Evolutionary conservation across 2,113 vertebrate species (phyloP).

Genomic region (Panthera uncia): DNA sequence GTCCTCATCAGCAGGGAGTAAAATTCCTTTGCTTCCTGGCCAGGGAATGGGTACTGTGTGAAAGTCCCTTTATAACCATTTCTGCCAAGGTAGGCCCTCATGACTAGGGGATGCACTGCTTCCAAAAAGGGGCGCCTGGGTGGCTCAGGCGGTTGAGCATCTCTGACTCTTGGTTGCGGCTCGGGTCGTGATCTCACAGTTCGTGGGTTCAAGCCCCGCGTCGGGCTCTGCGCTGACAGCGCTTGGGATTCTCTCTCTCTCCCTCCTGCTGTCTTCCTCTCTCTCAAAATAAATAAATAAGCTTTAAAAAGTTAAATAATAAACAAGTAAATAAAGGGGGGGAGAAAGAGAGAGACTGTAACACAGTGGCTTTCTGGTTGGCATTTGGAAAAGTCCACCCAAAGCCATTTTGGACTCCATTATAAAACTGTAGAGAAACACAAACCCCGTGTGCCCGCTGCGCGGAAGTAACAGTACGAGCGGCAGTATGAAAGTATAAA

Average conservation of each 20-base stretch:
- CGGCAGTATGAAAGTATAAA: background rate
- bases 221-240: too few species aligned
- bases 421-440: constrained; percentile 17
- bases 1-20: background rate
- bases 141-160: too few species aligned
- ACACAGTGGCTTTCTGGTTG: background rate
- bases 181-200: too few species aligned
- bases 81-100: background rate
- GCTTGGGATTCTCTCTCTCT: too few species aligned
- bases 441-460: background rate
- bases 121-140: background rate
- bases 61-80: background rate
- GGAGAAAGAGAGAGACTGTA: background rate
- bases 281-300: too few species aligned
- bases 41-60: background rate
- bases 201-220: too few species aligned
- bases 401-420: background rate
- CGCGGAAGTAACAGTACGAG: background rate
- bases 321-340: too few species aligned
- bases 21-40: constrained; percentile 27
- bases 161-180: too few species aligned
- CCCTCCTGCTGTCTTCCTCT: too few species aligned
- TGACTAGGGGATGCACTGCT: background rate
- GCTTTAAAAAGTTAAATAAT: too few species aligned
- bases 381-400: background rate